Conservation (phyloP, 2,113 vertebrate species). For the Chascanopsetta lugubris region DNA sequence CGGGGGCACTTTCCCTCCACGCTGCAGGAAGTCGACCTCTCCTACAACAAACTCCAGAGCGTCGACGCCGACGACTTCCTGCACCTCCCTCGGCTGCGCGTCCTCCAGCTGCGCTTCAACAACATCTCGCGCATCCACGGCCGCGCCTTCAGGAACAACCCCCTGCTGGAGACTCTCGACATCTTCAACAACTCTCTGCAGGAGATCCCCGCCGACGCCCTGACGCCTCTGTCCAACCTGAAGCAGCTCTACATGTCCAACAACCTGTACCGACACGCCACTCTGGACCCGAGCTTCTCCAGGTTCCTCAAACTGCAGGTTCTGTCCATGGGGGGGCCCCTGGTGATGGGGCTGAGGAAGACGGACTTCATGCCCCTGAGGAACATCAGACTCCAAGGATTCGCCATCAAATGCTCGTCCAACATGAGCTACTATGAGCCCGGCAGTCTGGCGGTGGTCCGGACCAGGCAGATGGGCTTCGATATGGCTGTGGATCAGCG, state of each 20-base stretch:
- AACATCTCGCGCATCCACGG: conserved; percentile 80
- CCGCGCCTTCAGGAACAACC: conserved; percentile 76
- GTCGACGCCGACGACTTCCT: conserved; percentile 67
- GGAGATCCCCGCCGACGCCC: conserved; percentile 73
- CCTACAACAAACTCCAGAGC: conserved; percentile 79
- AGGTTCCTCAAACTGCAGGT: conserved; percentile 64
- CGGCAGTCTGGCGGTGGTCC: conserved; percentile 80
- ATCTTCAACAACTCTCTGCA: conserved; percentile 87
- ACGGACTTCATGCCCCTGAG: conserved; percentile 75
- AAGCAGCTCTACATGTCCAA: conserved; percentile 81
- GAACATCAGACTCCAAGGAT: conserved; percentile 70
- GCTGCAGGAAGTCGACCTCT: conserved; percentile 80
- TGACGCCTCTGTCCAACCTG: conserved; percentile 74
- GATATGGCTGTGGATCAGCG: conserved; percentile 81
- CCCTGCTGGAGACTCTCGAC: conserved; percentile 74
- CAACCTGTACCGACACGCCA: conserved; percentile 77
- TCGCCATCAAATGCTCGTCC: conserved; percentile 84
- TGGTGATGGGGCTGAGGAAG: conserved; percentile 70
- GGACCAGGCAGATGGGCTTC: conserved; percentile 77
- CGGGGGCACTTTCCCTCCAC: conserved; percentile 65
- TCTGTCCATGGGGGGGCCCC: conserved; percentile 82
- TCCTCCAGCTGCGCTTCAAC: conserved; percentile 79
- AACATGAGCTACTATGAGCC: conserved; percentile 77
- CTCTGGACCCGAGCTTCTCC: conserved; percentile 71
- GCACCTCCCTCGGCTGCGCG: conserved; percentile 63